A percentile compares a stretch with the other conserved stretches of the same genome.
Evolutionary conservation across 1,140 invertebrate species (phyloP).

Genomic region (Halesus radiatus): DNA sequence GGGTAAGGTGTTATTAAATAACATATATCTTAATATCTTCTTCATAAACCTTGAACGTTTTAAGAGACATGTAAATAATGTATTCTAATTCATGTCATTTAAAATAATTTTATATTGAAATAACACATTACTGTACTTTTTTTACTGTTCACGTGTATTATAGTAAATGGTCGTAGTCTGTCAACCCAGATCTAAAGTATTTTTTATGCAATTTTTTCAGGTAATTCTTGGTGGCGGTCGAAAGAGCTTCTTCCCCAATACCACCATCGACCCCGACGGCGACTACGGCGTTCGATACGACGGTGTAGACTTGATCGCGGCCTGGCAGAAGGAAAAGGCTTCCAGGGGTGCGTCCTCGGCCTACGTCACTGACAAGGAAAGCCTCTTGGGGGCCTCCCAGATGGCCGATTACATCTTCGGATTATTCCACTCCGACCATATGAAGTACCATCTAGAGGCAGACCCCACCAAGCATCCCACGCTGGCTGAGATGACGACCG

Average conservation of each 20-base stretch:
- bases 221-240: constrained; percentile 80
- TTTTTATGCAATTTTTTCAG: constrained; percentile 60
- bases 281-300: constrained; percentile 69
- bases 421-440: constrained; percentile 71
- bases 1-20: too few species aligned
- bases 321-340: constrained; percentile 66
- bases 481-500: constrained; percentile 85
- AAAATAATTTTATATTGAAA: too few species aligned
- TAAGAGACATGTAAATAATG: too few species aligned
- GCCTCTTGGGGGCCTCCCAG: constrained; percentile 25
- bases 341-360: constrained; percentile 41
- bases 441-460: constrained; percentile 70
- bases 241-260: constrained; percentile 71
- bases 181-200: too few species aligned
- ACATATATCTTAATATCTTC: too few species aligned
- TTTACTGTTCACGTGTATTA: too few species aligned
- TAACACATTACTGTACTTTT: too few species aligned
- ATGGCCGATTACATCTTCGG: constrained; percentile 74
- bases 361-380: constrained; percentile 48
- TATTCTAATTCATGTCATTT: too few species aligned
- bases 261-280: constrained; percentile 66
- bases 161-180: too few species aligned
- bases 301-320: constrained; percentile 65
- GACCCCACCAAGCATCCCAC: constrained; percentile 75
- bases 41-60: too few species aligned